Evolutionary conservation across 2,113 vertebrate species (phyloP), one percentile per base, ranked within the genome.

Genomic region (Vulpes ferrilata): DNA sequence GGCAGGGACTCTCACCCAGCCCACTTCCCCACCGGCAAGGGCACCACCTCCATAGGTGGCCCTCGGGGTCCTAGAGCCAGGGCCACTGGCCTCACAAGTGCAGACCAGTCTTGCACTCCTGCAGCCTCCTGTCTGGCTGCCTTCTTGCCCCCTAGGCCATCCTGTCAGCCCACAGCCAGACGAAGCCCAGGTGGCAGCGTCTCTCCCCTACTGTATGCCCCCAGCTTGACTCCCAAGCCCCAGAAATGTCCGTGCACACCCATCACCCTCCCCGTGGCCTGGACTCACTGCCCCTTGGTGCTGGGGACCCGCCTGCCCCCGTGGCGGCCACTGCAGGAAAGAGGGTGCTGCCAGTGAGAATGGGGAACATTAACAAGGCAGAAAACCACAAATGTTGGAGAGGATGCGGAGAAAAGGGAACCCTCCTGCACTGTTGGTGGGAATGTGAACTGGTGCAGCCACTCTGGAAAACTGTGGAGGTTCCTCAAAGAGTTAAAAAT

Each of bases 21-120:
- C 13, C 17, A 38, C 23, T 7, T 53, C 38, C 59, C 32, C 23
- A 5, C 48, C 74, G 43, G 35, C 4, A 35, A 62, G 74, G 79
- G 20, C 6, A 20, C 12, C 0, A 6, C 15, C 55, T 53, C 32
- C 65, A 32, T 16, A 30, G 0, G 2, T 25, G 2, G 1, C 17
- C 59, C 60, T 30, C 43, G 2, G 30, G 19, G 30, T 51, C 30
- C 55, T 60, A 30, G 1, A 19, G 38, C 22, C 71, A 11, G 1
- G 0, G 30, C 27, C 23, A 22, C 43, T 43, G 9, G 62, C 62
- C 62, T 23, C 23, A 25, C 59, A 20, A 6, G 19, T 60, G 59
- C 59, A 6, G 22, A 23, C 59, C 22, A 67, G 27, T 67, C 57
- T 74, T 17, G 27, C 23, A 7, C 32, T 22, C 25, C 60, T 78